Conservation (phyloP, 2,888 invertebrate species). For the Teleogryllus oceanicus region DNA sequence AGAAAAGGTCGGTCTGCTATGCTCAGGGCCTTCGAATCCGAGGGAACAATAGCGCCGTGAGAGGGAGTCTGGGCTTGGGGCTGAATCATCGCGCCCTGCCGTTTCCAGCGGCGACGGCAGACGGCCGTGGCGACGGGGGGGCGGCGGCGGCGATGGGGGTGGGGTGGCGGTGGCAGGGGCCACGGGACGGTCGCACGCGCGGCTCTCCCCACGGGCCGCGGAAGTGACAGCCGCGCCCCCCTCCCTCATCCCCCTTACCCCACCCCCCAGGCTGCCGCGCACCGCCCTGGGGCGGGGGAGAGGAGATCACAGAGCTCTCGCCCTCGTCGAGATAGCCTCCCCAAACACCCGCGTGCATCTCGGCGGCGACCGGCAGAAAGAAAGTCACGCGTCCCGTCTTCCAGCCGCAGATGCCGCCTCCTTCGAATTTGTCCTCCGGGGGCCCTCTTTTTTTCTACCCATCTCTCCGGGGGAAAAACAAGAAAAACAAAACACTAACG, state of each 20-base stretch:
- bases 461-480: too few relatives aligned
- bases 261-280: neutral
- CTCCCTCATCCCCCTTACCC: neutral
- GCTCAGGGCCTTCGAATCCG: neutral
- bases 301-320: neutral
- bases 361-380: too few relatives aligned
- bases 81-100: conserved; percentile 30
- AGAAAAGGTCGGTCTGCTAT: too few relatives aligned
- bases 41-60: conserved; percentile 20
- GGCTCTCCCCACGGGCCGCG: neutral
- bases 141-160: too few relatives aligned
- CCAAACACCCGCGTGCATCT: neutral
- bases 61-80: conserved; percentile 35
- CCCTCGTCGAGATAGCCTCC: neutral
- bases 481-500: too few relatives aligned
- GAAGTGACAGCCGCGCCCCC: neutral
- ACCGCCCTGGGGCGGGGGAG: neutral
- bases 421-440: too few relatives aligned
- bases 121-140: conserved; percentile 28
- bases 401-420: too few relatives aligned
- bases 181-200: neutral
- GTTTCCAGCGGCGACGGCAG: conserved; percentile 32
- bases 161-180: neutral
- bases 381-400: too few relatives aligned
- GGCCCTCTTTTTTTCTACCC: too few relatives aligned